Evolutionary conservation across 2,113 vertebrate genomes (phyloP).

Genomic region (Hirundichthys speculiger): DNA sequence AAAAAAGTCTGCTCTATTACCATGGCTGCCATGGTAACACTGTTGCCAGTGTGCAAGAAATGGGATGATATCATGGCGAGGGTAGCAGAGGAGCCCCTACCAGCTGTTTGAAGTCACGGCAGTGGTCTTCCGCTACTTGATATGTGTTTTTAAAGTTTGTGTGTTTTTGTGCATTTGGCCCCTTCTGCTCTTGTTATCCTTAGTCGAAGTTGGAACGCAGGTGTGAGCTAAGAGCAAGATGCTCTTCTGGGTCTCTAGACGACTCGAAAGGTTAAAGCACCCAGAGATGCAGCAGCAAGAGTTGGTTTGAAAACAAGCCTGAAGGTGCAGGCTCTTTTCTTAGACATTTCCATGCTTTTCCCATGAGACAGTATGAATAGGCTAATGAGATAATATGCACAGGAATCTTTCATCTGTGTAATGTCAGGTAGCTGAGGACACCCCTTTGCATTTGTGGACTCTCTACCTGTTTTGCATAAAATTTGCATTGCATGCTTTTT

Average conservation of each 20-base stretch:
- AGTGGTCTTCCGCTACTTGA: neutral
- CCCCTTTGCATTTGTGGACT: neutral
- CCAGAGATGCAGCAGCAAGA: conserved; percentile 28
- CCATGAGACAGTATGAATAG: conserved; percentile 14
- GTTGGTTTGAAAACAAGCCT: conserved; percentile 31
- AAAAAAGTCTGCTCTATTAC: conserved; percentile 49
- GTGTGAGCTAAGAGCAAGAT: conserved; percentile 55
- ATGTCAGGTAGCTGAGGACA: conserved; percentile 3
- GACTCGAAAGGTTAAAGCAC: conserved; percentile 67
- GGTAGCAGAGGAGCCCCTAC: conserved; percentile 19
- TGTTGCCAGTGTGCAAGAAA: conserved; percentile 45
- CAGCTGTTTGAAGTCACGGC: conserved; percentile 25
- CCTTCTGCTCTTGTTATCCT: conserved; percentile 62
- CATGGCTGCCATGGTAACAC: conserved; percentile 70
- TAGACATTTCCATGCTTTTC: conserved; percentile 27
- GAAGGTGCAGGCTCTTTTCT: conserved; percentile 38
- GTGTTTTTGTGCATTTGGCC: conserved; percentile 16
- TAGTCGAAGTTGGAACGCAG: conserved; percentile 50
- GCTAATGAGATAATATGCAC: conserved; percentile 9
- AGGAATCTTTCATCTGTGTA: conserved; percentile 10
- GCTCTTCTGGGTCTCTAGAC: conserved; percentile 51
- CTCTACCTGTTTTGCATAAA: neutral
- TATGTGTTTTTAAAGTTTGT: conserved; percentile 6
- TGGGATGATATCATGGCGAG: conserved; percentile 40
- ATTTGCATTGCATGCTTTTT: conserved; percentile 1